Evolutionary conservation across 2,797 vertebrate species (phyloP).

Genomic region (Bucorvus abyssinicus): DNA sequence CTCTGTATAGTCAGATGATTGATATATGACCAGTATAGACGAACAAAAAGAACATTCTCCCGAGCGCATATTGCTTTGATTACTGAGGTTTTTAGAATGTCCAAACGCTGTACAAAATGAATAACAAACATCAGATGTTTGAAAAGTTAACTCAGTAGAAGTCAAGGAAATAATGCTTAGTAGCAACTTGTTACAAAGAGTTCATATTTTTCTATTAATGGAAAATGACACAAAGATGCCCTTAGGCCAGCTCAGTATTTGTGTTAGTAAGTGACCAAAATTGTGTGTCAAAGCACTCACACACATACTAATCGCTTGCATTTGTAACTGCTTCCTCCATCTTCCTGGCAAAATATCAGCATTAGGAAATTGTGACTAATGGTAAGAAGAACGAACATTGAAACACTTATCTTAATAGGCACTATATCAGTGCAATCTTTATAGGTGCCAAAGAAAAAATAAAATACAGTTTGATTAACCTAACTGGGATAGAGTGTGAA

Average conservation of each 20-base stretch:
- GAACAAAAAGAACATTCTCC: constrained; percentile 54
- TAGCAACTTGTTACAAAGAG: constrained; percentile 49
- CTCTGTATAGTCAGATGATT: constrained; percentile 6
- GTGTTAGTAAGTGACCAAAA: constrained; percentile 66
- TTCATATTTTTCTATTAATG: constrained; percentile 54
- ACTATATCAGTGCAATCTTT: constrained; percentile 40
- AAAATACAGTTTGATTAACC: constrained; percentile 39
- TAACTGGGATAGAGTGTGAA: constrained; percentile 39
- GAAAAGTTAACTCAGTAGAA: constrained; percentile 32
- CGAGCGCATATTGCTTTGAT: constrained; percentile 13
- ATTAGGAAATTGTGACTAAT: constrained; percentile 66
- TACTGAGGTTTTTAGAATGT: not conserved
- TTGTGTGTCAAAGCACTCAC: constrained; percentile 35
- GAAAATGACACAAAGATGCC: constrained; percentile 57
- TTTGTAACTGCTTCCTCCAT: constrained; percentile 59
- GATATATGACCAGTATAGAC: constrained; percentile 33
- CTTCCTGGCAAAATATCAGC: constrained; percentile 59
- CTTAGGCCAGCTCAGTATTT: constrained; percentile 53
- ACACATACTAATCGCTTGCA: constrained; percentile 50
- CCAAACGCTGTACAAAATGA: constrained; percentile 14
- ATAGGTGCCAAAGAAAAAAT: constrained; percentile 45
- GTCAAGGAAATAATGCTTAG: constrained; percentile 40
- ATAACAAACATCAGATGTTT: constrained; percentile 56
- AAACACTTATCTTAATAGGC: constrained; percentile 41
- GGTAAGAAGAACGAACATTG: constrained; percentile 27